Percentiles rank a stretch among this genome's conserved stretches.
Conservation (phyloP, 2,113 vertebrate genomes). For the Chlamydotis undulata region DNA sequence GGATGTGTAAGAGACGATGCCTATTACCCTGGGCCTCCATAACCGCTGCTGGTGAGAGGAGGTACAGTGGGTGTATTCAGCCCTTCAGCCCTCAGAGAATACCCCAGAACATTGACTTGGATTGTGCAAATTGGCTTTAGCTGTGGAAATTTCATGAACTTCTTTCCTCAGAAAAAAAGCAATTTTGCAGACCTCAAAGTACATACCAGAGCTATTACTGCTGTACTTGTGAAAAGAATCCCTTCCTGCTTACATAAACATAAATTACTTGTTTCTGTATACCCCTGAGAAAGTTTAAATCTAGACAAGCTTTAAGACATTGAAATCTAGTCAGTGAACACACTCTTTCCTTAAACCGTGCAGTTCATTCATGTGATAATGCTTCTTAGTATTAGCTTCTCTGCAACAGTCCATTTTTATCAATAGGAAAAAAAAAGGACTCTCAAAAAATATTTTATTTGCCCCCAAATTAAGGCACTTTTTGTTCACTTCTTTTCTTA, state of each 20-base stretch:
- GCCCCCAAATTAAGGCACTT: not conserved
- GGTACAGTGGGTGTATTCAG: not conserved
- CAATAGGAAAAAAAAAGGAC: not conserved
- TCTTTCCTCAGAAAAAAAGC: constrained; percentile 31
- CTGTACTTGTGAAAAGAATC: constrained; percentile 31
- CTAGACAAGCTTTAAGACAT: not conserved
- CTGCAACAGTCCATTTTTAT: not conserved
- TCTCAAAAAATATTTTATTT: not conserved
- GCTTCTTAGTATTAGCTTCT: not conserved
- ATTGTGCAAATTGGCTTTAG: constrained; percentile 27
- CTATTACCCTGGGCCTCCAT: rapidly evolving
- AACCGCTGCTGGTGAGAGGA: not conserved
- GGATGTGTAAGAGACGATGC: rapidly evolving
- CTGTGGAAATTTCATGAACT: constrained; percentile 39
- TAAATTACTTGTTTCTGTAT: constrained; percentile 25
- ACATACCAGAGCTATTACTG: constrained; percentile 51
- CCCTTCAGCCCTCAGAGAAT: not conserved
- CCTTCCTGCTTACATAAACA: constrained; percentile 33
- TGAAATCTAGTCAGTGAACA: not conserved
- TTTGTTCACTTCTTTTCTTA: not conserved
- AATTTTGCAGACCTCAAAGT: constrained; percentile 18
- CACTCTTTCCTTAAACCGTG: not conserved
- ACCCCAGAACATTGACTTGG: not conserved
- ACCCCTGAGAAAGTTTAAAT: constrained; percentile 38
- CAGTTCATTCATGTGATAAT: not conserved